These are phyloP conservation scores for Matsumurasca onukii DNA, from an alignment of 1,140 invertebrate species.

Conservation along the genomic window DNA sequence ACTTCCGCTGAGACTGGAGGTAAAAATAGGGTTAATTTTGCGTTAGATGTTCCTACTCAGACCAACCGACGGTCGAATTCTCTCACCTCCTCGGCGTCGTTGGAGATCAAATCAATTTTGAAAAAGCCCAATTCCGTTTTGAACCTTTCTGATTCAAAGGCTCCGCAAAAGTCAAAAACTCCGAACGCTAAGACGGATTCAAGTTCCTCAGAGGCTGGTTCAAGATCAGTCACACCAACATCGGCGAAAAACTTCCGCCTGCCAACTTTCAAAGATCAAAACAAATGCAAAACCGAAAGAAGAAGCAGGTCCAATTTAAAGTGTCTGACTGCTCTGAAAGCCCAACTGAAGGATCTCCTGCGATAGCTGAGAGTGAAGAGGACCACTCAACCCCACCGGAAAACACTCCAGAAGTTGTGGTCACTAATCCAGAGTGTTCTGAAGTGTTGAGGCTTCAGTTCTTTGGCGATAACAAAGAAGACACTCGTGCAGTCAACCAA, in stretches of 20 bases:
- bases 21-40: conserved; percentile 31
- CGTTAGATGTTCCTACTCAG: conserved; percentile 31
- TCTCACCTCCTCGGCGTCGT: conserved; percentile 24
- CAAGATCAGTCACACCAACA: conserved; percentile 18
- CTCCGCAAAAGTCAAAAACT: conserved; percentile 41
- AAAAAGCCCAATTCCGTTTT: conserved; percentile 56
- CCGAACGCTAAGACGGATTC: background rate
- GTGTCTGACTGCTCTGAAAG: conserved; percentile 4
- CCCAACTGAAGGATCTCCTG: background rate
- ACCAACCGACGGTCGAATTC: conserved; percentile 40
- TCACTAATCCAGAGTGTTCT: background rate
- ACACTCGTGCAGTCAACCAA: conserved; percentile 17
- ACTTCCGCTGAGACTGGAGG: conserved; percentile 22
- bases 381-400: background rate
- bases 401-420: background rate
- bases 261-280: conserved; percentile 40
- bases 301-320: conserved; percentile 47
- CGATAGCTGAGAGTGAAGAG: background rate
- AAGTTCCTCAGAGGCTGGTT: background rate
- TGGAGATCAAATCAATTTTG: conserved; percentile 61
- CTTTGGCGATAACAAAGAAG: conserved; percentile 25
- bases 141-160: conserved; percentile 45
- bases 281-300: conserved; percentile 39
- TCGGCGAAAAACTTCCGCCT: conserved; percentile 33
- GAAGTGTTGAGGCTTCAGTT: conserved; percentile 17